Evolutionary conservation across 2,113 vertebrate genomes (phyloP), one percentile per base, ranked within the genome.

Genomic region (Arvicanthis niloticus): DNA sequence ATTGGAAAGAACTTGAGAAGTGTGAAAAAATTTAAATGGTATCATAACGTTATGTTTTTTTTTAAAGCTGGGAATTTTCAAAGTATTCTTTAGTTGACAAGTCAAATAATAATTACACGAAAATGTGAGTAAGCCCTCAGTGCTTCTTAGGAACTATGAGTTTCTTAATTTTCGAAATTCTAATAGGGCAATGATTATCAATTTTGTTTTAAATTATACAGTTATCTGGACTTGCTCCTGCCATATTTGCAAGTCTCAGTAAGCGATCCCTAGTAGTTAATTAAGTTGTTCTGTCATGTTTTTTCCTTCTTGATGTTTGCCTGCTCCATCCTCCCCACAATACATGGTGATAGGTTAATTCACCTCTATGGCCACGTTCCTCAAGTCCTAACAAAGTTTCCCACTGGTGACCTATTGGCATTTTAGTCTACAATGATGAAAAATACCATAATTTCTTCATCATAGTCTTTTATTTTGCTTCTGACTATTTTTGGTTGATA

Each of bases 401-500:
- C 53, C 7, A 53, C 5, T 22, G 5, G 42, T 81, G 19, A 4
- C 3, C n/a, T 73, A 40, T 22, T 2, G 3, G 7, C 17, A 73
- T 21, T 40, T 73, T 22, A 40, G n/a, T 73, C 72, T 40, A 40
- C 67, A 94, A 40, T 88, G 13, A 73, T 76, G 4, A 96, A 95
- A 96, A 94, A 58, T 0, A 17, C 19, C 22, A 2, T 31, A 2
- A 26, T 75, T 4, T 94, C 10, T 5, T 11, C 7, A 76, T 0
- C 51, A 42, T 58, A 42, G 94, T 40, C 8, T 29, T 40, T 89
- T 3, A 51, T 84, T 82, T 81, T 88, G 7, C 21, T 7, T 93
- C 5, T 95, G 58, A 82, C 90, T 97, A 48, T 78, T 96, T 97
- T 94, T 37, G n/a, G 2, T 89, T 78, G n/a, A 31, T 96, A 78